Base-by-base conservation (phyloP, 2,888 invertebrate genomes). In the Synergus laeviventris region DNA sequence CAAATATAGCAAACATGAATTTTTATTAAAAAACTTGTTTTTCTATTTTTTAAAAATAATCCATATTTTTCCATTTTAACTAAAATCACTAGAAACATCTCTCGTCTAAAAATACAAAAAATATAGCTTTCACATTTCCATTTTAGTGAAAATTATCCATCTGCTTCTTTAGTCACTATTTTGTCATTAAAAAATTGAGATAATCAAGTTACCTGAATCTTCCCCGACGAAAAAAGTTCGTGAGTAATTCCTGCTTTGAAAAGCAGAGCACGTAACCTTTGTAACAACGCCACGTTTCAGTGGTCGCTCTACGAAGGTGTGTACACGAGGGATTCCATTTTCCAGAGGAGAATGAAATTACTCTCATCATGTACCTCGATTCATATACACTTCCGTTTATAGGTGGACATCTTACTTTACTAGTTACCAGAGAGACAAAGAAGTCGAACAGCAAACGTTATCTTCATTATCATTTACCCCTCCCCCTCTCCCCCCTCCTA, bases 251-350 rank as follows among this genome's bases (percentile, higher is more conserved):
- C 36, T 3, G 18, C 36, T 64, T 39, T 36, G 36, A 39, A 39
- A 39, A 39, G 11, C 36, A 64, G 31, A 21, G n/a, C 64, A 64
- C 39, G 64, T 64, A 64, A 31, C 36, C 31, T 18, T 56, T 56
- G 56, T 56, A 56, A 56, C 21, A 56, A 56, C 56, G 56, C 56
- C 21, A 56, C 56, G 56, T 56, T 56, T 56, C 21, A 21, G 56
- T 56, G 56, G 21, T 5, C 21, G 56, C 21, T 2, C n/a, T 14
- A 38, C 12, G 38, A 18, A 64, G 38, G 38, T 64, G 38, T 21
- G 73, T 78, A 79, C 78, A 76, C 49, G 78, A 79, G 73, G 79
- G 78, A 79, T 81, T 79, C 77, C 78, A 76, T 81, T 81, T 79
- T 74, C 64, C 54, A 11, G 12, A 12, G 76, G 56, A 36, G 64